Evolutionary conservation across 2,888 invertebrate genomes (phyloP).

Genomic region (Lasiommata megera): DNA sequence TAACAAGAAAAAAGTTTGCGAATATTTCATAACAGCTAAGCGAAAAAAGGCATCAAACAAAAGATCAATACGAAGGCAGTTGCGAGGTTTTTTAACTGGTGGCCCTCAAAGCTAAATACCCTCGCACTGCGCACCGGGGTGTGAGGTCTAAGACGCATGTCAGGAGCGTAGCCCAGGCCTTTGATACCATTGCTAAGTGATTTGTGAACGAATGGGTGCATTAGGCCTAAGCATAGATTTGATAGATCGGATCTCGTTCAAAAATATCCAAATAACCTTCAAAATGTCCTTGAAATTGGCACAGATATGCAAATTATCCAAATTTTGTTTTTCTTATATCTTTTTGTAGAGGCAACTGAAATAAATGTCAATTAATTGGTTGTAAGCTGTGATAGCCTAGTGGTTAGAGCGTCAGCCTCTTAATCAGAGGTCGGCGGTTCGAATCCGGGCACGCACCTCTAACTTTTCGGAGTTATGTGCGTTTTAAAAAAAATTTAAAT

Average conservation of each 20-base stretch:
- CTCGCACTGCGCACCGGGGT: conserved; percentile 79
- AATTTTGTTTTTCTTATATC: no score
- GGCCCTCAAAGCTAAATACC: conserved; percentile 41
- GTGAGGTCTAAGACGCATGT: conserved; percentile 70
- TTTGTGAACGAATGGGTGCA: conserved; percentile 20
- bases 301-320: no score
- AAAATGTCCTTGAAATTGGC: no score
- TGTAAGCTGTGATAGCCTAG: no score
- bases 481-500: no score
- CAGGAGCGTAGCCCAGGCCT: conserved; percentile 76
- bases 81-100: conserved; percentile 59
- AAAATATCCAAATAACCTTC: neutral
- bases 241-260: neutral
- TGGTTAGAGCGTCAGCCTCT: no score
- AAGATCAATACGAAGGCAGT: conserved; percentile 66
- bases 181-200: conserved; percentile 50
- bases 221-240: conserved; percentile 11
- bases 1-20: conserved; percentile 25
- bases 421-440: no score
- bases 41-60: conserved; percentile 68
- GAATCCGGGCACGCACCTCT: no score
- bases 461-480: no score
- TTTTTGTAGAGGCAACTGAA: no score
- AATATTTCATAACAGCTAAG: conserved; percentile 36
- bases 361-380: no score